Conservation (phyloP, 2,888 invertebrate species). For the Sisyra terminalis region DNA sequence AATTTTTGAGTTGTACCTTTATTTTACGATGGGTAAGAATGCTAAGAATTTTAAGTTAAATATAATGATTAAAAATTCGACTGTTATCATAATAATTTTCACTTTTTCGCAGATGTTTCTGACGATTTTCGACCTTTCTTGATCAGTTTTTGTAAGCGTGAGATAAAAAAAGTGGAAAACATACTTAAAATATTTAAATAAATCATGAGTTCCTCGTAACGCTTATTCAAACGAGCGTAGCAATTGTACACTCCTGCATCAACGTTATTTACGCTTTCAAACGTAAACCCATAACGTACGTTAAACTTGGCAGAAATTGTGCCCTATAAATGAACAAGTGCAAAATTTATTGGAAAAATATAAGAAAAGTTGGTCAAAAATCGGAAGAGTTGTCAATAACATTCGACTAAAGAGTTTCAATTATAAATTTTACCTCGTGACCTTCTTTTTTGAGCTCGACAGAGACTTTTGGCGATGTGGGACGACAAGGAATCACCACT, state of each 20-base stretch:
- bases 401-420: background rate
- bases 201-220: background rate
- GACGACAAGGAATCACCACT: constrained; percentile 41
- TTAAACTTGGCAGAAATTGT: background rate
- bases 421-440: constrained; percentile 24
- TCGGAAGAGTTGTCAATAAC: background rate
- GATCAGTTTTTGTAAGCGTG: too few species aligned
- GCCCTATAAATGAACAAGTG: background rate
- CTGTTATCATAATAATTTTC: too few species aligned
- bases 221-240: background rate
- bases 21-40: too few species aligned
- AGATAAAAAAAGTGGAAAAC: background rate
- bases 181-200: background rate
- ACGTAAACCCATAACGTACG: constrained; percentile 14
- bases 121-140: too few species aligned
- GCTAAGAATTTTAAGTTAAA: too few species aligned
- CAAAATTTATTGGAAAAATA: too few species aligned
- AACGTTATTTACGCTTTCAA: constrained; percentile 12
- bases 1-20: too few species aligned
- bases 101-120: too few species aligned
- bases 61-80: too few species aligned
- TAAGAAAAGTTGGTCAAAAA: background rate
- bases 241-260: constrained; percentile 11
- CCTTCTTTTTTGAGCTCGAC: constrained; percentile 27
- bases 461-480: constrained; percentile 37